These are phyloP conservation scores for Drosophila bifasciata DNA, from an alignment of 1,140 invertebrate species.

Conservation along the genomic window DNA sequence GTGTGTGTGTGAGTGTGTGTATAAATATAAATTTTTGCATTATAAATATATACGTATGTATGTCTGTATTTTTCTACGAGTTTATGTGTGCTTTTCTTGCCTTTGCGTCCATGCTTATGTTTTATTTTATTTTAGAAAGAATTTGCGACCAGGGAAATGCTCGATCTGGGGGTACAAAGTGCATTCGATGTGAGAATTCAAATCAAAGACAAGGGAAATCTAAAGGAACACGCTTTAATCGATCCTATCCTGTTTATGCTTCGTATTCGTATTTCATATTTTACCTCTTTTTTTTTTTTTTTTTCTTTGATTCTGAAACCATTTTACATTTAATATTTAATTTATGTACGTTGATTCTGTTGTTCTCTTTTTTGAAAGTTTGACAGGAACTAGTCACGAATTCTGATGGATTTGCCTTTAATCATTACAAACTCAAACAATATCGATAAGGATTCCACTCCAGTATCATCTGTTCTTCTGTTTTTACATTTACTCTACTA, in stretches of 20 bases:
- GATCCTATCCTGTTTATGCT: constrained; percentile 38
- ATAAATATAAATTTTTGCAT: constrained; percentile 70
- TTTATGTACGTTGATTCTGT: constrained; percentile 44
- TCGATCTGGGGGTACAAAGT: constrained; percentile 20
- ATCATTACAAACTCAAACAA: constrained; percentile 17
- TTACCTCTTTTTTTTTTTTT: constrained; percentile 45
- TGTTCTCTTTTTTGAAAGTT: constrained; percentile 37
- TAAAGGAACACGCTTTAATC: constrained; percentile 34
- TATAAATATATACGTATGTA: constrained; percentile 49
- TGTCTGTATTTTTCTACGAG: constrained; percentile 29
- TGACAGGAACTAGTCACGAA: constrained; percentile 41
- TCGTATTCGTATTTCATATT: constrained; percentile 13
- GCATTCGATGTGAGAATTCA: constrained; percentile 20
- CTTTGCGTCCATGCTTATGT: constrained; percentile 15
- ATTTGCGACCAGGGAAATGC: constrained; percentile 15
- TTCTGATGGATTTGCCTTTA: constrained; percentile 19
- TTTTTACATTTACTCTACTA: constrained; percentile 62
- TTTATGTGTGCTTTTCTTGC: constrained; percentile 53
- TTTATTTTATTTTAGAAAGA: not conserved
- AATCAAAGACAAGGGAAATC: constrained; percentile 13
- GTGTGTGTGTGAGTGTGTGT: constrained; percentile 24
- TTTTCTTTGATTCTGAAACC: constrained; percentile 76
- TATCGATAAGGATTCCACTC: constrained; percentile 9
- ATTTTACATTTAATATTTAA: constrained; percentile 81
- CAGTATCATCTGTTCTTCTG: constrained; percentile 18